Evolutionary conservation across 2,888 invertebrate genomes (phyloP), one percentile per base, ranked within the genome.

Genomic region (Stictocephala bisonia): DNA sequence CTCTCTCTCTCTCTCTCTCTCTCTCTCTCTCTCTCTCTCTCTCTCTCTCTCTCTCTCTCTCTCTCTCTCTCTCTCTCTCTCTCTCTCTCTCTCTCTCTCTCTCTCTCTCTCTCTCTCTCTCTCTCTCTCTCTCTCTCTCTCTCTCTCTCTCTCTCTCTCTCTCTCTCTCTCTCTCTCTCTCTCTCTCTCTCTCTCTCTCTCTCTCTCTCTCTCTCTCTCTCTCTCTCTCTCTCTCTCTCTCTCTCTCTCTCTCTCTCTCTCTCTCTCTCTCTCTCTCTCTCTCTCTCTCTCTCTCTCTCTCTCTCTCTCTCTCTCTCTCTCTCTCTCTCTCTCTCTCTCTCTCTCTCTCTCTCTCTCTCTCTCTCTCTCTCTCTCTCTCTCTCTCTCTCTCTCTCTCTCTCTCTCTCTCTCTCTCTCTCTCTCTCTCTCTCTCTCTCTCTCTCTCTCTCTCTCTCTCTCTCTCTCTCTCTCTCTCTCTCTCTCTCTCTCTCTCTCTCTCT

Each of bases 331-430:
- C 50, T 50, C 50, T 50, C 50, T 50, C 50, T n/a, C 18, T 50
- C 18, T 50, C 50, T 67, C 31, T 18, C 67, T 56, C 56, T 56
- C 22, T 56, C 56, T 56, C 56, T 56, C 56, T 56, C 56, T 56
- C 56, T 56, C 56, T 56, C 56, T 56, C 56, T 56, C 56, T 56
- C 56, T 56, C 56, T 56, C 56, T 56, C 56, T 24, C 56, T 24
- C 56, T 24, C 56, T 24, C 56, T 24, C 18, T 56, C 26, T 22
- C 26, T 24, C 56, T 56, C 22, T 56, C 26, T 24, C 56, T 22
- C 18, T 22, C 18, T 22, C 56, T 56, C 56, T 56, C 56, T 56
- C 22, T 56, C 56, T 56, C 22, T 56, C 56, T 56, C 22, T 24
- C 56, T 56, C 22, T 56, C 22, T 56, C 56, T 56, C 56, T 56